Conservation (phyloP, 2,797 vertebrate genomes). For the Tauraco hartlaubi region DNA sequence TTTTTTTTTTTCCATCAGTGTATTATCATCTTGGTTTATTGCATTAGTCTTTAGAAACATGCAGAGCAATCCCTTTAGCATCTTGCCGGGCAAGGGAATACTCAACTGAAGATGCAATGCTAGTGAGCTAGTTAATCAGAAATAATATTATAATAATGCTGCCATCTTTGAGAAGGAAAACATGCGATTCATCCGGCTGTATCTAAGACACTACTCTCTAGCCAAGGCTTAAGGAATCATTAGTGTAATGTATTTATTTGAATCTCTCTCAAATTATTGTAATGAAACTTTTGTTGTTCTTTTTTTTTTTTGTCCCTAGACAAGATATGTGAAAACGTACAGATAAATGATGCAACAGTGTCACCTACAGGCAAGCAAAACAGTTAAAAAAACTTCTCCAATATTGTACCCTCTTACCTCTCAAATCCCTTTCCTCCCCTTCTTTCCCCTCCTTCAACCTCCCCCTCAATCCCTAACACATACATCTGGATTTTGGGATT, state of each 20-base stretch:
- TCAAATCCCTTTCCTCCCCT: background rate
- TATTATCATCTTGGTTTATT: conserved; percentile 21
- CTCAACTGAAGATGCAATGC: background rate
- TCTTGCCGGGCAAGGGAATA: conserved; percentile 15
- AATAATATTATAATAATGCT: conserved; percentile 9
- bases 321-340: conserved; percentile 50
- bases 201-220: background rate
- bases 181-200: background rate
- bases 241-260: background rate
- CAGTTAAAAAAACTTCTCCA: conserved; percentile 1
- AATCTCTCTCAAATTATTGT: conserved; percentile 4
- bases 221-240: background rate
- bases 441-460: background rate
- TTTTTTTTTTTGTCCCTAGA: conserved; percentile 66
- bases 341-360: conserved; percentile 80
- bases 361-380: conserved; percentile 81
- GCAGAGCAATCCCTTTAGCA: conserved; percentile 15
- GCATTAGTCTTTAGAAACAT: conserved; percentile 34
- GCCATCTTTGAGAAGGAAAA: background rate
- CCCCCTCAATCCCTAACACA: background rate
- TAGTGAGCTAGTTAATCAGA: conserved; percentile 29
- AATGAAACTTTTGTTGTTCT: background rate
- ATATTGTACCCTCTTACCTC: background rate
- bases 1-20: background rate
- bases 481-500: conserved; percentile 27